These are phyloP conservation scores for Siniperca obscura DNA, from an alignment of 2,797 vertebrate species.

Conservation along the genomic window DNA sequence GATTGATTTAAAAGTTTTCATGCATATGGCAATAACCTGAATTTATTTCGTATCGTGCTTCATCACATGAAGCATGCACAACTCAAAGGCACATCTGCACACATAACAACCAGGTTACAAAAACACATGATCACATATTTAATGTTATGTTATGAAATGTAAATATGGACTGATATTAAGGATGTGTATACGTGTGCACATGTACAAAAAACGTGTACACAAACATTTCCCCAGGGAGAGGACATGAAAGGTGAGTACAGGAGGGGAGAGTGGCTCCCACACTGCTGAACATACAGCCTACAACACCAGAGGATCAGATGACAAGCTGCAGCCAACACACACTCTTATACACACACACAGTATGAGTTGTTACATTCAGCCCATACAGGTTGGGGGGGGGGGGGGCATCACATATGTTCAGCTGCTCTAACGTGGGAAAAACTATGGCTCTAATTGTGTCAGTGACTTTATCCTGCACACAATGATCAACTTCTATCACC, in stretches of 20 bases:
- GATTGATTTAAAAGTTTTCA: constrained; percentile 29
- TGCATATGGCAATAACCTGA: not conserved
- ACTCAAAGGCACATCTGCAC: not conserved
- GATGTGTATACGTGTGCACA: not conserved
- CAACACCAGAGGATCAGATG: constrained; percentile 66
- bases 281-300: constrained; percentile 50
- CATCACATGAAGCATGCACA: constrained; percentile 10
- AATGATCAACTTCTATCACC: constrained; percentile 2
- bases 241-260: constrained; percentile 59
- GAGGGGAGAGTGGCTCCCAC: constrained; percentile 59
- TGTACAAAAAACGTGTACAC: constrained; percentile 8
- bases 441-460: constrained; percentile 12
- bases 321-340: constrained; percentile 61
- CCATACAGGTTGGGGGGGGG: constrained; percentile 16
- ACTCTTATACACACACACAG: constrained; percentile 1
- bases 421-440: constrained; percentile 14
- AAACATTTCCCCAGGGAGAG: constrained; percentile 43
- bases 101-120: constrained; percentile 7
- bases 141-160: not conserved
- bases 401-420: constrained; percentile 53
- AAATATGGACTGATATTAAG: not conserved
- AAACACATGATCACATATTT: constrained; percentile 15
- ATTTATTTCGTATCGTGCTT: constrained; percentile 7
- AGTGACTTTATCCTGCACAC: constrained; percentile 14
- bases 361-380: constrained; percentile 18